These are phyloP conservation scores for Amblyraja radiata DNA, from an alignment of 2,797 vertebrate genomes.

Conservation along the genomic window DNA sequence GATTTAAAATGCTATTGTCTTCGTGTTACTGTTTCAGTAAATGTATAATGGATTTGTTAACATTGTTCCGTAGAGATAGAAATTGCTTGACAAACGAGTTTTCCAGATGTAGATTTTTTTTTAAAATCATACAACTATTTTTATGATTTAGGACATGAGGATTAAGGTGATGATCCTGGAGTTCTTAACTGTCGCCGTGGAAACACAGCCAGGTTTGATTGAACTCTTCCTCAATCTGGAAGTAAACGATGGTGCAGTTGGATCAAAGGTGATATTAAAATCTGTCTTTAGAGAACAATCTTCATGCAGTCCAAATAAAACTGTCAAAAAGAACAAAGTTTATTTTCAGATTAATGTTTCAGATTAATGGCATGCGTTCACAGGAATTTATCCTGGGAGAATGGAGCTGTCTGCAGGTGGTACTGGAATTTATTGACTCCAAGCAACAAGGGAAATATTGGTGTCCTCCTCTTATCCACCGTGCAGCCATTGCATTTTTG, in stretches of 20 bases:
- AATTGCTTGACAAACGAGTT: background rate
- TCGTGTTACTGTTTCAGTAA: background rate
- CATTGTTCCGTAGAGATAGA: background rate
- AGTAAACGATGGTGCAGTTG: slow-evolving; percentile 75
- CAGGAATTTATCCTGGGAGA: slow-evolving; percentile 87
- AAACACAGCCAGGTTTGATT: slow-evolving; percentile 93
- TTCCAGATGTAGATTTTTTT: background rate
- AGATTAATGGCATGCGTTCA: background rate
- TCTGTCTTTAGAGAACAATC: accelerated
- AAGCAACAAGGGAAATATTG: slow-evolving; percentile 84
- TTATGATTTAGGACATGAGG: slow-evolving; percentile 68
- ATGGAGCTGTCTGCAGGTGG: slow-evolving; percentile 91
- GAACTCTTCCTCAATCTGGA: slow-evolving; percentile 94
- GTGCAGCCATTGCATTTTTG: slow-evolving; percentile 84
- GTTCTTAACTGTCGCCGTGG: slow-evolving; percentile 91
- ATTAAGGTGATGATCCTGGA: slow-evolving; percentile 98
- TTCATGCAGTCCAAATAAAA: slow-evolving; percentile 12
- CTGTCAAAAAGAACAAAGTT: background rate
- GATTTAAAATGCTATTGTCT: background rate
- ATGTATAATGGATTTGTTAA: background rate
- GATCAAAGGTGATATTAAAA: slow-evolving; percentile 71
- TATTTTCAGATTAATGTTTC: background rate
- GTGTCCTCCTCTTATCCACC: slow-evolving; percentile 85
- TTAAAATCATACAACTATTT: too few species aligned
- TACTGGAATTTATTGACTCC: slow-evolving; percentile 83